These are phyloP conservation scores for Eulithis testata DNA, from an alignment of 2,888 invertebrate genomes.

Conservation along the genomic window DNA sequence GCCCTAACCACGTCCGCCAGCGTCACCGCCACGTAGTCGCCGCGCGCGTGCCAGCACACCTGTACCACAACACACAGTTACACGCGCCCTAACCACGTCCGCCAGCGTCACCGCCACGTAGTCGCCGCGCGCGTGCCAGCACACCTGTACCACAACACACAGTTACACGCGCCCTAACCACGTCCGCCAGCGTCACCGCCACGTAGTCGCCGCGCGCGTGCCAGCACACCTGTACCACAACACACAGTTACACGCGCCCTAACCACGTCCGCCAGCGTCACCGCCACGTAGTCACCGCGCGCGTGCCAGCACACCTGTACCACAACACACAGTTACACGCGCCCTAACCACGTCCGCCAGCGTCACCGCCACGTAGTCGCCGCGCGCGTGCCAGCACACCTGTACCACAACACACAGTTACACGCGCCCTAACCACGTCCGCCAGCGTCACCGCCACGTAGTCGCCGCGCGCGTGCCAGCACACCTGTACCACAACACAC, in stretches of 20 bases:
- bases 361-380: conserved; percentile 96
- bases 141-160: conserved; percentile 87
- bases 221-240: conserved; percentile 92
- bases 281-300: conserved; percentile 97
- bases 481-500: conserved; percentile 87
- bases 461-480: conserved; percentile 98
- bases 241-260: too few relatives aligned
- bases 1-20: conserved; percentile 95
- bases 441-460: conserved; percentile 96
- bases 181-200: conserved; percentile 94
- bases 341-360: conserved; percentile 95
- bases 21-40: conserved; percentile 96
- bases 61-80: conserved; percentile 86
- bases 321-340: too few relatives aligned
- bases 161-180: too few relatives aligned
- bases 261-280: conserved; percentile 94
- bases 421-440: too few relatives aligned
- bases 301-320: conserved; percentile 96
- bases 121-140: conserved; percentile 98
- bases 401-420: conserved; percentile 86
- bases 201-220: conserved; percentile 98
- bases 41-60: conserved; percentile 96
- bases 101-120: conserved; percentile 96
- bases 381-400: conserved; percentile 96
- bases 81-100: too few relatives aligned